These are phyloP conservation scores for Aethes cnicana DNA, from an alignment of 2,888 invertebrate species.

Conservation along the genomic window DNA sequence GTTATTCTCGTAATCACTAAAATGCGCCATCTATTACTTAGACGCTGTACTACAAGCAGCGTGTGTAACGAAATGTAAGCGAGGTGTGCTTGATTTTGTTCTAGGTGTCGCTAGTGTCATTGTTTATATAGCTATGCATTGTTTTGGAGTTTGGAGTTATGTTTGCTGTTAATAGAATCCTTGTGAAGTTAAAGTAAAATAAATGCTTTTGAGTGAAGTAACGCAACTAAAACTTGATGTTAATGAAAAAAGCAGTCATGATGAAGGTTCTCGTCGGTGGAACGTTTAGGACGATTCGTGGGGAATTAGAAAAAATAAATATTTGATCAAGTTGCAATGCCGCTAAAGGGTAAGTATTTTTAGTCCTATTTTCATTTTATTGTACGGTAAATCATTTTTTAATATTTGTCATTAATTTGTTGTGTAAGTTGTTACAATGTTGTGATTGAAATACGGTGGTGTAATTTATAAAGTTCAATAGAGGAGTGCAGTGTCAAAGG, in stretches of 20 bases:
- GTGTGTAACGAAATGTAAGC: too few species aligned
- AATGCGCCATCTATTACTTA: background rate
- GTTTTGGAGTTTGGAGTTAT: constrained; percentile 1
- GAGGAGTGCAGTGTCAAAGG: constrained; percentile 35
- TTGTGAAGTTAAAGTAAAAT: background rate
- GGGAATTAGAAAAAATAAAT: background rate
- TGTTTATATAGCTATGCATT: constrained; percentile 29
- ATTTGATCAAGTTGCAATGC: constrained; percentile 20
- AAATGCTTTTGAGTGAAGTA: background rate
- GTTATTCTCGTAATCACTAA: too few species aligned
- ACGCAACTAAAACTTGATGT: constrained; percentile 2
- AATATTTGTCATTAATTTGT: background rate
- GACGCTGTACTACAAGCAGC: too few species aligned
- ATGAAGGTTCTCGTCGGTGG: background rate
- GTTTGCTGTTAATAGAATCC: constrained; percentile 13
- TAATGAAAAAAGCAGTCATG: background rate
- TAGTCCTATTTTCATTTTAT: background rate
- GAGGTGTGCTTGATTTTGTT: too few species aligned
- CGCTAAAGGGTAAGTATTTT: constrained; percentile 17
- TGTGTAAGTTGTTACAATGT: background rate
- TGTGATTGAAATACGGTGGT: background rate
- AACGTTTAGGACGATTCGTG: background rate
- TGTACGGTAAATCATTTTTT: background rate
- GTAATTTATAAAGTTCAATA: constrained; percentile 4
- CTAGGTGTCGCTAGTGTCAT: constrained; percentile 4